Evolutionary conservation across 2,888 invertebrate species (phyloP).

Genomic region (Latheticus oryzae): DNA sequence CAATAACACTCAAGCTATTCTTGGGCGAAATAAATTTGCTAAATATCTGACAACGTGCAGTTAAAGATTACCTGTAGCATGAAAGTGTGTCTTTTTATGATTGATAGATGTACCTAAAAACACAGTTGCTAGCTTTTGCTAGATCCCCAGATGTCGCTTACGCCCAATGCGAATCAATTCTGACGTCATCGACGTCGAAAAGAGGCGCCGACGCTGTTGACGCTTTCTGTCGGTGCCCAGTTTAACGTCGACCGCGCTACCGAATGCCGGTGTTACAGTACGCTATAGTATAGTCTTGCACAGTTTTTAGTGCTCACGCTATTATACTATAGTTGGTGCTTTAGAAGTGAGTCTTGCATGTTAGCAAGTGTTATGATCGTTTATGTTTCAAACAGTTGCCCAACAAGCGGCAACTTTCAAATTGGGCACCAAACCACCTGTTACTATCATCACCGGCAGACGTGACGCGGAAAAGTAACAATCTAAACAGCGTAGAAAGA

Average conservation of each 20-base stretch:
- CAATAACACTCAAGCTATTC: constrained; percentile 7
- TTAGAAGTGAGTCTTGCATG: constrained; percentile 43
- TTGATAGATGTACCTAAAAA: constrained; percentile 30
- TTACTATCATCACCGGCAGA: constrained; percentile 24
- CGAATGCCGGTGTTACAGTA: constrained; percentile 56
- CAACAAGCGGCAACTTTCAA: constrained; percentile 40
- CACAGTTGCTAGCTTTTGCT: constrained; percentile 15
- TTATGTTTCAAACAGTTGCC: constrained; percentile 18
- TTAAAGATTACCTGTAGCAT: constrained; percentile 23
- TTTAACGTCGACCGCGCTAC: constrained; percentile 55
- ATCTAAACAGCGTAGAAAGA: no score
- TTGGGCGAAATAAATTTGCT: constrained; percentile 31
- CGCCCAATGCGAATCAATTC: constrained; percentile 38
- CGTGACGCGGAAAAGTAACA: no score
- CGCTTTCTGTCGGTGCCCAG: constrained; percentile 61
- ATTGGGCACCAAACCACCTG: constrained; percentile 40
- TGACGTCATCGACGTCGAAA: constrained; percentile 62
- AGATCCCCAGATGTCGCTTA: constrained; percentile 34
- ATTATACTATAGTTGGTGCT: constrained; percentile 56
- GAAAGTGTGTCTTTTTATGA: constrained; percentile 29
- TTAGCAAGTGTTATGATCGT: constrained; percentile 10
- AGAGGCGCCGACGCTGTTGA: constrained; percentile 58
- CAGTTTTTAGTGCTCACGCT: constrained; percentile 42
- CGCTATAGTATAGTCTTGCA: constrained; percentile 49
- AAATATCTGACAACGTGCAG: no score